A percentile compares a stretch with the other conserved stretches of the same genome.
Conservation (phyloP, 2,113 vertebrate species). For the Chionomys nivalis region DNA sequence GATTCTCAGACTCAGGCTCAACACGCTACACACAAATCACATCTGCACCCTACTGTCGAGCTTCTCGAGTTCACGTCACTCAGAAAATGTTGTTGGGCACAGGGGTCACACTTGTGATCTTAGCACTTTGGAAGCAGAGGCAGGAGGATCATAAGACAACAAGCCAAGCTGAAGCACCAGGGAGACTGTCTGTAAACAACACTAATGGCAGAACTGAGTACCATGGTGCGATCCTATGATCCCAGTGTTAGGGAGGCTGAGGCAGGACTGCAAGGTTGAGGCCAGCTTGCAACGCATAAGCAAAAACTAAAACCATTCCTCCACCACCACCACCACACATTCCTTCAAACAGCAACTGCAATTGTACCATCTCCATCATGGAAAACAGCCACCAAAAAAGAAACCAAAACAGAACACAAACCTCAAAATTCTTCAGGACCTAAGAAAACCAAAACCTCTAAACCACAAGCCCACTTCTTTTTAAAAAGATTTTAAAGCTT, state of each 20-base stretch:
- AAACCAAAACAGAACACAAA: neutral
- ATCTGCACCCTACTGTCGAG: neutral
- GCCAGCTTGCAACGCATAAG: neutral
- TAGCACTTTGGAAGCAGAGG: neutral
- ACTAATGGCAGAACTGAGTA: neutral
- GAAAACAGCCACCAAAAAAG: neutral
- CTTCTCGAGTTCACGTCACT: neutral
- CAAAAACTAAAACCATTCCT: neutral
- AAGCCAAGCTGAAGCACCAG: neutral
- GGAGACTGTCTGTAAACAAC: neutral
- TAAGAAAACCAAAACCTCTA: neutral
- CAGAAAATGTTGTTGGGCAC: neutral
- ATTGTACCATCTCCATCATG: neutral
- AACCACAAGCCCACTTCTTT: neutral
- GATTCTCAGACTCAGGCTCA: neutral
- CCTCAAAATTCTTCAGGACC: neutral
- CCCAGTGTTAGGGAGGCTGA: neutral
- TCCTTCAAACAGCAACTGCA: neutral
- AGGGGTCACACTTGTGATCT: neutral
- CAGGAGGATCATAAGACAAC: neutral
- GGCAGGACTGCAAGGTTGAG: too few relatives aligned
- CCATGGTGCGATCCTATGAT: neutral
- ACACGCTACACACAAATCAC: neutral
- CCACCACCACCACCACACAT: neutral
- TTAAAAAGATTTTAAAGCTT: conserved; percentile 17